Evolutionary conservation across 2,113 vertebrate species (phyloP), one percentile per base, ranked within the genome.

Genomic region (Hippocampus comes): DNA sequence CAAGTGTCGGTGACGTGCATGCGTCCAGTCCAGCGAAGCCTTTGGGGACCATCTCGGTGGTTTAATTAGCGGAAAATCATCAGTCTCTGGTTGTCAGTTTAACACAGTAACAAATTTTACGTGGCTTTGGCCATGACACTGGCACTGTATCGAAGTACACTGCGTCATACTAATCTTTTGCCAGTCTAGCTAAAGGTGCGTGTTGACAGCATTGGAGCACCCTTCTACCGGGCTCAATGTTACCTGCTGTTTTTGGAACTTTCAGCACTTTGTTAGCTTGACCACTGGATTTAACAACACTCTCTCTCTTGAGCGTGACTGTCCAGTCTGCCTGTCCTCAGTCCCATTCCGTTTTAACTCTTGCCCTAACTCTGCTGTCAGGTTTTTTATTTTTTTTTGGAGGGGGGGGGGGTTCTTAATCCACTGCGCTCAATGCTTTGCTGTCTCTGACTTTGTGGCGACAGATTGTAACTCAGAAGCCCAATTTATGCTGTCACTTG

Each of bases 401-500:
- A 2, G 27, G 27, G 27, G 27, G 27, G 27, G 27, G 30, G 30
- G 34, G 34, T 5, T 53, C 55, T 8, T 38, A 77, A 78, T 49
- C 48, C 63, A 65, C 67, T 63, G 71, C 68, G 48, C 57, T 4
- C 69, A 69, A 77, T 88, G 80, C 84, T 89, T 91, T 89, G 86
- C 89, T 94, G 93, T 94, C 92, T 93, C 89, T 93, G 94, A 92
- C 93, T 95, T 92, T 95, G 96, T 97, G 95, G 95, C 94, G 96
- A 97, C 95, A 97, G 95, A 94, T 95, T 95, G 91, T 95, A 98
- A 96, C 94, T 94, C 95, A 94, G 88, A 95, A 96, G 95, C 95
- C 95, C 96, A 95, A 97, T 99, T 97, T 96, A 93, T 95, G 94
- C 95, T 98, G 97, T 98, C 97, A 98, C 94, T 94, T 96, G 95